phyloP scores from a whole-genome alignment of 1,140 invertebrate species.

The Bactericera cockerelli region DNA sequence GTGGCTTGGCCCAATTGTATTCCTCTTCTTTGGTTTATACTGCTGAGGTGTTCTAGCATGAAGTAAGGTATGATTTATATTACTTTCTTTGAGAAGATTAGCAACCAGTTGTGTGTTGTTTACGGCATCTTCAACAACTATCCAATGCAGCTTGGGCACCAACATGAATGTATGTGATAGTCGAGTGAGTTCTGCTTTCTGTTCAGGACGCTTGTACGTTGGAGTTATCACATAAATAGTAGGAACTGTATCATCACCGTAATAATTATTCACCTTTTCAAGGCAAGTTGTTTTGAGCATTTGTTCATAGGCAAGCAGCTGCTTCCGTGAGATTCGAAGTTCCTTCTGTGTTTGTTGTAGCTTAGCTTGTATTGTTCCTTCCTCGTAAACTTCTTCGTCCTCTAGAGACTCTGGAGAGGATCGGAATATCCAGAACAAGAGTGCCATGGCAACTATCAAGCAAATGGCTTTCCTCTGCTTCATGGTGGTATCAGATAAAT shows the following conservation, averaged over 20 bases:
- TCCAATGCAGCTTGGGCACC: constrained; percentile 87
- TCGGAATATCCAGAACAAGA: too few species aligned
- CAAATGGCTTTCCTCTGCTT: too few species aligned
- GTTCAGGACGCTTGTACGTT: constrained; percentile 72
- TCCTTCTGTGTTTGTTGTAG: neutral
- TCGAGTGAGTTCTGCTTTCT: constrained; percentile 89
- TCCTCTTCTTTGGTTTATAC: constrained; percentile 36
- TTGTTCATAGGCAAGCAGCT: neutral
- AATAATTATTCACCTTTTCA: neutral
- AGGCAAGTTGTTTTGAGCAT: neutral
- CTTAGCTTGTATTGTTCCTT: neutral
- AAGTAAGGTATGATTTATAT: constrained; percentile 63
- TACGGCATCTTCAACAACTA: constrained; percentile 78
- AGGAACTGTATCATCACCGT: constrained; percentile 23
- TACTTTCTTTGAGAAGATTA: constrained; percentile 57
- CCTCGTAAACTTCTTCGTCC: too few species aligned
- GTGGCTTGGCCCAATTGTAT: constrained; percentile 82
- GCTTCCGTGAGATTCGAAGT: neutral
- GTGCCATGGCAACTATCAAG: too few species aligned
- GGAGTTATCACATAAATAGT: constrained; percentile 82
- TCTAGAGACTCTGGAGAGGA: too few species aligned
- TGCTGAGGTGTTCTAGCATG: constrained; percentile 41
- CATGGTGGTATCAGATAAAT: too few species aligned
- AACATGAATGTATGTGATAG: constrained; percentile 78
- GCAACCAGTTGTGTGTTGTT: constrained; percentile 59